Evolutionary conservation across 2,113 vertebrate genomes (phyloP), one percentile per base, ranked within the genome.

Genomic region (Semnornis frantzii): DNA sequence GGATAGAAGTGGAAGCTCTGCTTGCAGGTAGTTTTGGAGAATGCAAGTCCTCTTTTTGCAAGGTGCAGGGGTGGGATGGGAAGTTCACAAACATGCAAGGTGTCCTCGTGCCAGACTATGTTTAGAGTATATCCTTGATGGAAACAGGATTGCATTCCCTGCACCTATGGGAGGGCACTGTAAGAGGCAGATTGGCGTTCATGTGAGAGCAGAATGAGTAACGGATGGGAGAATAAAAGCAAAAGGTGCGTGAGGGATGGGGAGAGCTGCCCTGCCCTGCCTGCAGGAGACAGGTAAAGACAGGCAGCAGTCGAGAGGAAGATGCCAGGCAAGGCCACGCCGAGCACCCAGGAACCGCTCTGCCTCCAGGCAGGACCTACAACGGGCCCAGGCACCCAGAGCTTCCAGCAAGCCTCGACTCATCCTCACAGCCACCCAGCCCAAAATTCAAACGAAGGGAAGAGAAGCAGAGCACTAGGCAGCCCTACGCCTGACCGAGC

Each of bases 131-230:
- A 4, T 54, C 39, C 44, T 63, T 3, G 2, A 28, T 5, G 25
- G 72, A 76, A 94, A 46, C 13, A 2, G 37, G 6, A 15, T 8
- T 66, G 37, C 1, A 2, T 24, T 81, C 68, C 18, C 30, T 0
- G 1, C 46, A 42, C 9, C 69, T 60, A 8, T 0, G 0, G 7
- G 25, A 74, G 3, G 8, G 24, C 44, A 50, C 34, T 30, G 1
- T 6, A 66, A 63, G 12, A 71, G 74, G 17, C 15, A 44, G 21
- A 31, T 0, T 69, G 24, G 27, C 33, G 85, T 64, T 28, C 27
- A 24, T 10, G 16, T 14, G 19, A 68, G 19, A 68, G 27, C 5
- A 86, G 8, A 63, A 9, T 2, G 8, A 50, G 30, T 16, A 17
- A 83, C 66, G 14, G 3, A 11, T 1, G 4, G 9, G 4, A 24